Base-by-base conservation (phyloP, 2,113 vertebrate species). In the Scomber scombrus region DNA sequence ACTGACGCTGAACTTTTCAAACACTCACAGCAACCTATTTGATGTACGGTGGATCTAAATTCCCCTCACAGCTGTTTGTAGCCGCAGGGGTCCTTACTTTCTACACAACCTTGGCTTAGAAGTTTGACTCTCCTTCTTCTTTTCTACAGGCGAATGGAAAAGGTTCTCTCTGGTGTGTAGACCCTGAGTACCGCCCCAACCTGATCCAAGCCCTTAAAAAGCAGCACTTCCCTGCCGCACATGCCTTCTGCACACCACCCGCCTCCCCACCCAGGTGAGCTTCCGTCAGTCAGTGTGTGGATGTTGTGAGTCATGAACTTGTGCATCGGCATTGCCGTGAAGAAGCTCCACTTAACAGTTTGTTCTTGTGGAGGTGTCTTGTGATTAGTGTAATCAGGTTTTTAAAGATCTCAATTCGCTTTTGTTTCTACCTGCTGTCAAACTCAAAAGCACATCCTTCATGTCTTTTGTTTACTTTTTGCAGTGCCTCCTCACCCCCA, bases 121-220 rank as follows among this genome's bases (percentile, higher is more conserved):
- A 0, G 47, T 75, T 64, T 89, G 51, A 82, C 72, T 61, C 40
- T 73, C 12, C 3, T 10, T 56, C 58, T 45, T 84, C 11, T 73
- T 31, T 71, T 40, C 57, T n/a, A n/a, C 94, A 99, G 98, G 96
- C 97, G 87, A 99, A 97, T 86, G 98, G 98, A 69, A 99, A 99
- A 95, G 98, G 98, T 87, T 99, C 98, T 0, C 93, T 99, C 65
- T 99, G 98, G 98, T 99, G 98, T 1, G 97, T 99, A 75, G 97
- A 99, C 93, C 98, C 98, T 0, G 97, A 99, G 90, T 99, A 99
- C 45, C 97, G 97, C 85, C 98, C 98, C 72, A 99, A 96, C 89
- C 96, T 99, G 82, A 95, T 98, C 86, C 98, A 99, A 93, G 98
- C 98, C 26, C 95, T 99, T 93, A 98, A 97, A 94, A 99, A 99